Evolutionary conservation across 1,140 invertebrate genomes (phyloP).

Genomic region (Trachymyrmex septentrionalis): DNA sequence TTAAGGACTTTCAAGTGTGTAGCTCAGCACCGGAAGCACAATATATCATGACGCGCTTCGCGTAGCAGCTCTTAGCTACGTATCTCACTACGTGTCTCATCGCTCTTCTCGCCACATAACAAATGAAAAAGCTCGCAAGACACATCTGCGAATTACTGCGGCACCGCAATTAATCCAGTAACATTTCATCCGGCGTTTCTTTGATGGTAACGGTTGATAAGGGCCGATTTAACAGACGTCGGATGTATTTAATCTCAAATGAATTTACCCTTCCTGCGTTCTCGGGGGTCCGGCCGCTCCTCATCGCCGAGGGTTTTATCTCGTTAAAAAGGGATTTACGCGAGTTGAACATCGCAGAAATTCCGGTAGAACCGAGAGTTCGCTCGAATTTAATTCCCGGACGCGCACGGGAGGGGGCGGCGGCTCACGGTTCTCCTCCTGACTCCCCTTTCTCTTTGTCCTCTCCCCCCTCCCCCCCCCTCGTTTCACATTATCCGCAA

Average conservation of each 20-base stretch:
- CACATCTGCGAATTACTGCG: slow-evolving; percentile 52
- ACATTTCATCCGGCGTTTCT: slow-evolving; percentile 60
- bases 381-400: slow-evolving; percentile 71
- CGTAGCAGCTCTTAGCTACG: slow-evolving; percentile 5
- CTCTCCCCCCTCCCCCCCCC: neutral
- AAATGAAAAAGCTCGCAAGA: slow-evolving; percentile 61
- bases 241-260: slow-evolving; percentile 64
- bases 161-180: slow-evolving; percentile 59
- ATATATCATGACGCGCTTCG: slow-evolving; percentile 45
- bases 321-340: slow-evolving; percentile 74
- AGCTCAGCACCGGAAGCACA: slow-evolving; percentile 7
- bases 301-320: slow-evolving; percentile 67
- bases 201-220: slow-evolving; percentile 43
- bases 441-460: neutral
- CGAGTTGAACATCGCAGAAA: slow-evolving; percentile 68
- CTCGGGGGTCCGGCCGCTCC: slow-evolving; percentile 29
- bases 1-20: slow-evolving; percentile 14
- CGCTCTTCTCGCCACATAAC: slow-evolving; percentile 56
- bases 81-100: slow-evolving; percentile 53
- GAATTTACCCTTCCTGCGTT: slow-evolving; percentile 67
- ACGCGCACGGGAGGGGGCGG: slow-evolving; percentile 15
- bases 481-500: slow-evolving; percentile 67
- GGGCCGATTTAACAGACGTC: slow-evolving; percentile 62
- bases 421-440: neutral
- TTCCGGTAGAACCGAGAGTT: slow-evolving; percentile 66